phyloP scores from a whole-genome alignment of 2,888 invertebrate genomes.

The Sphecodes monilicornis region DNA sequence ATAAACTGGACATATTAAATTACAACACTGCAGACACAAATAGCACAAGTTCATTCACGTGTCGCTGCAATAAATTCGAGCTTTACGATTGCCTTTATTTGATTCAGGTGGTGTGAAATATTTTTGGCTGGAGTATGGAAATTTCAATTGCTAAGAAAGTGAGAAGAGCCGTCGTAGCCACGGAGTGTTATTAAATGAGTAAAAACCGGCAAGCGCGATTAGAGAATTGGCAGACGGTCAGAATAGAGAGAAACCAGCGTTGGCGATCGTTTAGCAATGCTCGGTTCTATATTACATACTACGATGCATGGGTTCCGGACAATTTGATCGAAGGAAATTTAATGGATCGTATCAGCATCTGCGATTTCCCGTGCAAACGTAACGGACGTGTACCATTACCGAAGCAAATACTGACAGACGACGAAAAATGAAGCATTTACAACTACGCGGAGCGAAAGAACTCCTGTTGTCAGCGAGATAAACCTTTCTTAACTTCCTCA shows the following conservation, averaged over 20 bases:
- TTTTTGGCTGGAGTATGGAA: neutral
- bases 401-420: slow-evolving; percentile 7
- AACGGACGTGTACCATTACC: neutral
- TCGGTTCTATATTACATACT: neutral
- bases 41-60: neutral
- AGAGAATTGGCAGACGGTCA: slow-evolving; percentile 14
- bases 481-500: neutral
- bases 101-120: neutral
- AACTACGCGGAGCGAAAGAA: slow-evolving; percentile 6
- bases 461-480: neutral
- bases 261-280: slow-evolving; percentile 8
- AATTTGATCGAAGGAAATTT: slow-evolving; percentile 19
- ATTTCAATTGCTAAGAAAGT: neutral
- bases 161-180: neutral
- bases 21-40: too few relatives aligned
- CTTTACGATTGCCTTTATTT: neutral
- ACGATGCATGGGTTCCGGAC: slow-evolving; percentile 15
- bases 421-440: slow-evolving; percentile 16
- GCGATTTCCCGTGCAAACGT: neutral
- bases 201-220: neutral
- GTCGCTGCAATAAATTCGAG: neutral
- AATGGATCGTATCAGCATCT: slow-evolving; percentile 7
- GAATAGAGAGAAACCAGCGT: neutral
- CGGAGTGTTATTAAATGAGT: neutral
- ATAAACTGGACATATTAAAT: too few relatives aligned